Conservation (phyloP, 1,140 invertebrate genomes). For the Dendroctonus valens region DNA sequence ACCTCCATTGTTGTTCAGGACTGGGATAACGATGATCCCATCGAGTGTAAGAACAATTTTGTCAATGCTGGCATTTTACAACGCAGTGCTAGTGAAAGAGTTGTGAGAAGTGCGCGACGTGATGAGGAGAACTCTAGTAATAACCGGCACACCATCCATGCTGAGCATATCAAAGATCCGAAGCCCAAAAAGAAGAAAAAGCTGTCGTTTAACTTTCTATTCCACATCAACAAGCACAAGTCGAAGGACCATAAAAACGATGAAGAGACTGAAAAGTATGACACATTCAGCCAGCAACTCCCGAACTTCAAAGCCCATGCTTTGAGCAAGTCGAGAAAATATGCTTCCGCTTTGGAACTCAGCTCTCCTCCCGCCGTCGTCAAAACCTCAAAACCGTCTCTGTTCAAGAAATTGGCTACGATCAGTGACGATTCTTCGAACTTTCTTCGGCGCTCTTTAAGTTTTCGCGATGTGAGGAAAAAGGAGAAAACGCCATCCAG, state of each 20-base stretch:
- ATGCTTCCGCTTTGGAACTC: conserved; percentile 41
- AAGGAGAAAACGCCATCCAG: conserved; percentile 37
- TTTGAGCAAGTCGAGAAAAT: conserved; percentile 38
- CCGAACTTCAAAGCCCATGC: conserved; percentile 28
- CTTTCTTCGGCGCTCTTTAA: conserved; percentile 45
- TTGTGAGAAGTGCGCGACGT: conserved; percentile 6
- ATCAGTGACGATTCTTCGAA: conserved; percentile 41
- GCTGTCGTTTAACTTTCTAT: conserved; percentile 37
- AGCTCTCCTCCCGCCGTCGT: conserved; percentile 11
- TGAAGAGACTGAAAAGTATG: conserved; percentile 36
- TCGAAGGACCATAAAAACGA: conserved; percentile 32
- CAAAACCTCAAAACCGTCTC: conserved; percentile 37
- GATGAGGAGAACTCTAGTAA: conserved; percentile 5
- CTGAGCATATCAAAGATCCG: conserved; percentile 6
- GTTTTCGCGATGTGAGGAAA: conserved; percentile 42
- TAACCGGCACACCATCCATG: conserved; percentile 25
- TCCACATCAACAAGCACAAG: conserved; percentile 33
- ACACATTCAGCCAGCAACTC: conserved; percentile 34
- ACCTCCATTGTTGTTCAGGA: conserved; percentile 34
- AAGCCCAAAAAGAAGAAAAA: conserved; percentile 38
- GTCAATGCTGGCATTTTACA: conserved; percentile 4
- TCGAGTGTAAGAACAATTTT: conserved; percentile 32
- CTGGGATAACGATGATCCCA: conserved; percentile 5
- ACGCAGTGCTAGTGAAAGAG: conserved; percentile 28
- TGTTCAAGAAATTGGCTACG: conserved; percentile 40